These are phyloP conservation scores for Anniella stebbinsi DNA, from an alignment of 2,797 vertebrate genomes.

Conservation along the genomic window DNA sequence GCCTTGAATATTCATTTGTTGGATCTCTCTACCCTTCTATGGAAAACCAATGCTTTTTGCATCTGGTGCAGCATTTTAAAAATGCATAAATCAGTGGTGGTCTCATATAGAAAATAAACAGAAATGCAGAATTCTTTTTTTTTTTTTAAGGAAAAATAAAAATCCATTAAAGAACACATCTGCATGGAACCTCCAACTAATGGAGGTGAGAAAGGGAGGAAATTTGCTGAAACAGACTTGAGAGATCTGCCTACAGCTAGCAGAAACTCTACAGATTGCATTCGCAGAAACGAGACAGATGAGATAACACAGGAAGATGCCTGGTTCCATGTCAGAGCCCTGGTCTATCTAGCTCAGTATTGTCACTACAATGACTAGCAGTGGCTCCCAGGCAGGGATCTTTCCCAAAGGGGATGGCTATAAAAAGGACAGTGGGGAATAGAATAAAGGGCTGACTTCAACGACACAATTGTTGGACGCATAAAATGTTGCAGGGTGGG, in stretches of 20 bases:
- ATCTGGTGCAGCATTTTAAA: not conserved
- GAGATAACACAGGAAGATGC: not conserved
- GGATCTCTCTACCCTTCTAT: not conserved
- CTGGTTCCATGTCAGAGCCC: not conserved
- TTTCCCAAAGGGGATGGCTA: not conserved
- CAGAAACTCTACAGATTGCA: not conserved
- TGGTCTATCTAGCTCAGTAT: no score
- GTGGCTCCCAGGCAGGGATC: accelerated
- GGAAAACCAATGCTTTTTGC: not conserved
- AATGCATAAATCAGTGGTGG: not conserved
- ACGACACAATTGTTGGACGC: not conserved
- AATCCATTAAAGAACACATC: no score
- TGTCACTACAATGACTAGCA: not conserved
- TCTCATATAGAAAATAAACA: no score
- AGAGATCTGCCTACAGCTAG: no score
- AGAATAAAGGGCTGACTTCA: not conserved
- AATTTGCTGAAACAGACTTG: no score
- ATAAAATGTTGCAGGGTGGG: not conserved
- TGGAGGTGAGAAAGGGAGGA: no score
- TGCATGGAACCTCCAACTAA: no score
- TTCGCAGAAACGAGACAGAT: not conserved
- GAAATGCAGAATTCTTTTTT: no score
- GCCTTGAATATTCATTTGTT: no score
- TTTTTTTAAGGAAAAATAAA: no score
- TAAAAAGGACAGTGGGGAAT: not conserved